Evolutionary conservation across 2,888 invertebrate genomes (phyloP), one percentile per base, ranked within the genome.

Genomic region (Dolichomitus sp.): DNA sequence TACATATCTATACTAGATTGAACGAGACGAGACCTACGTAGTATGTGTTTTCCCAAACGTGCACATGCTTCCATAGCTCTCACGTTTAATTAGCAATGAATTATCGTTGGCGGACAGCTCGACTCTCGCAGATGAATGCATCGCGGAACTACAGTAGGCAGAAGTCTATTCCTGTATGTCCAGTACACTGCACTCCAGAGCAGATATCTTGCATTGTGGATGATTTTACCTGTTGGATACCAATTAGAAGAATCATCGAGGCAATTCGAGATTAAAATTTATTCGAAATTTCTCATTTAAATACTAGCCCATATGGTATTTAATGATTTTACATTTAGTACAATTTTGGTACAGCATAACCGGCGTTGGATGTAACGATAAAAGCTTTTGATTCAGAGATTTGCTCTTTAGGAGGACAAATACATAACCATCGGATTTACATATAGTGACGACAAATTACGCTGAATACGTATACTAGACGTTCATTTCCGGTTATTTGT

Each of bases 11-110:
- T 6, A 40, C 54, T 27, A 69, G 54, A 70, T 27, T 57, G 42
- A 54, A 70, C 70, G 57, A 70, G 33, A 33, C 59, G 4, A 5
- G 2, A 30, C 57, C 27, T 42, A 42, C 72, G 70, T 23, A 48
- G 73, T 73, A 50, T 50, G 17, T 73, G 63, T 40, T 33, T 52
- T 73, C 57, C 57, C 42, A 54, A 72, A 73, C 59, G 50, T 17
- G 50, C 45, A 68, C 37, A 66, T 50, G 45, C 89, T 89, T 89
- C 81, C 85, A 80, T 85, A 78, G 73, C 87, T 88, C 88, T 87
- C 88, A 87, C 88, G 85, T 89, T 89, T 87, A 89, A 89, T 89
- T 88, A 89, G 83, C 87, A 86, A 89, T 88, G 84, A 88, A 88
- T 88, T 88, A 89, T 89, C 88, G 45, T 59, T 45, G 19, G 72